These are phyloP conservation scores for Sepioteuthis lessoniana DNA, from an alignment of 2,888 invertebrate species.

Conservation along the genomic window DNA sequence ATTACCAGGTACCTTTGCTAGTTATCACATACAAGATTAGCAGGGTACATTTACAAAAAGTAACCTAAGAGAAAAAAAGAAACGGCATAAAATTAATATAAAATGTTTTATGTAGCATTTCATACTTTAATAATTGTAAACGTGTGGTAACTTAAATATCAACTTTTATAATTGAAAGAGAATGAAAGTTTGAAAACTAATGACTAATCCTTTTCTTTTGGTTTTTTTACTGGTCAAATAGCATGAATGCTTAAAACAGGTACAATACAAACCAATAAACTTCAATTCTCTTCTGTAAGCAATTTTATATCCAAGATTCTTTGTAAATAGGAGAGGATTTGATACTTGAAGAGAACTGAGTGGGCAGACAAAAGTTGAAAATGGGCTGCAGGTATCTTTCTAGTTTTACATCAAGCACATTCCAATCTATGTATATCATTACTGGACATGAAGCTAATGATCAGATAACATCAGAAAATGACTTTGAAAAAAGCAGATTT, in stretches of 20 bases:
- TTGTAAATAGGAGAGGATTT: neutral
- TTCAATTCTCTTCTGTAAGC: neutral
- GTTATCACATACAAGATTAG: too few species aligned
- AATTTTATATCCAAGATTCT: neutral
- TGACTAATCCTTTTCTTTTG: too few species aligned
- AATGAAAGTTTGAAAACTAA: too few species aligned
- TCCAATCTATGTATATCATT: constrained; percentile 2
- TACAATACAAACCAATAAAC: neutral
- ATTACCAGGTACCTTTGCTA: too few species aligned
- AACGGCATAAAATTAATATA: too few species aligned
- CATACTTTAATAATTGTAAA: too few species aligned
- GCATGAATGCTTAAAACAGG: neutral
- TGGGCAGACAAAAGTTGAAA: neutral
- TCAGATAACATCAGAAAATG: neutral
- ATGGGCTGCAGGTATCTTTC: neutral
- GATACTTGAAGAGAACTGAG: neutral
- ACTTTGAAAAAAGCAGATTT: neutral
- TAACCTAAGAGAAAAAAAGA: too few species aligned
- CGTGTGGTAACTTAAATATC: too few species aligned
- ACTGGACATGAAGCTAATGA: neutral
- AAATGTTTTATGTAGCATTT: too few species aligned
- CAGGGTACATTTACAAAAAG: too few species aligned
- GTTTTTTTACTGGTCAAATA: neutral
- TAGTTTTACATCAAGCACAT: neutral
- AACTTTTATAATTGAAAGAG: too few species aligned